phyloP scores from a whole-genome alignment of 1,140 invertebrate genomes.

The Hyles euphorbiae region DNA sequence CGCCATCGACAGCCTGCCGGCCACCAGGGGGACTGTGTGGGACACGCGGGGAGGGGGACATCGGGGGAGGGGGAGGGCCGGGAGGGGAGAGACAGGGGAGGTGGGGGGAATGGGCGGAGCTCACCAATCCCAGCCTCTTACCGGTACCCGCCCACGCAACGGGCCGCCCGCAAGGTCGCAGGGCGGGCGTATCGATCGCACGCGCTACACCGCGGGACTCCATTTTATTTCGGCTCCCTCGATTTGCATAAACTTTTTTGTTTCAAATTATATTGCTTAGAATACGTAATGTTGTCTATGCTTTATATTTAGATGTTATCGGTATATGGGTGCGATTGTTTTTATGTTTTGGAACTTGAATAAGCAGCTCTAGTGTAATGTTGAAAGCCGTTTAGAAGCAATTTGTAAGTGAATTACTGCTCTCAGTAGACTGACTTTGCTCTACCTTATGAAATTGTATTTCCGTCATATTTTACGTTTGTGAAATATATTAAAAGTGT shows the following conservation, averaged over 20 bases:
- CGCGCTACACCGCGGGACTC: constrained; percentile 49
- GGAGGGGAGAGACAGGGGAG: constrained; percentile 13
- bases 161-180: constrained; percentile 59
- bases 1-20: constrained; percentile 25
- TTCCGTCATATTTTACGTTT: too few species aligned
- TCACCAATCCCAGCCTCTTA: constrained; percentile 53
- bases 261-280: constrained; percentile 47
- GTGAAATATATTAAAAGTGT: too few species aligned
- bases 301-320: background rate
- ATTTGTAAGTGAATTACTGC: too few species aligned
- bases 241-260: constrained; percentile 71
- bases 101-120: constrained; percentile 44
- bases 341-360: background rate
- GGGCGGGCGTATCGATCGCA: constrained; percentile 59
- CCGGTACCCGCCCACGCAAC: constrained; percentile 45
- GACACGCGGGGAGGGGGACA: constrained; percentile 11
- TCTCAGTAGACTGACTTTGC: too few species aligned
- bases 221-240: constrained; percentile 69
- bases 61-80: constrained; percentile 12
- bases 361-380: too few species aligned
- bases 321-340: background rate
- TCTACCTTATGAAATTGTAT: too few species aligned
- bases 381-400: too few species aligned
- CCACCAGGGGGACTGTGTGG: constrained; percentile 14
- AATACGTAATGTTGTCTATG: too few species aligned